These are phyloP conservation scores for Accipiter minullus DNA, from an alignment of 2,797 vertebrate genomes.

Conservation along the genomic window DNA sequence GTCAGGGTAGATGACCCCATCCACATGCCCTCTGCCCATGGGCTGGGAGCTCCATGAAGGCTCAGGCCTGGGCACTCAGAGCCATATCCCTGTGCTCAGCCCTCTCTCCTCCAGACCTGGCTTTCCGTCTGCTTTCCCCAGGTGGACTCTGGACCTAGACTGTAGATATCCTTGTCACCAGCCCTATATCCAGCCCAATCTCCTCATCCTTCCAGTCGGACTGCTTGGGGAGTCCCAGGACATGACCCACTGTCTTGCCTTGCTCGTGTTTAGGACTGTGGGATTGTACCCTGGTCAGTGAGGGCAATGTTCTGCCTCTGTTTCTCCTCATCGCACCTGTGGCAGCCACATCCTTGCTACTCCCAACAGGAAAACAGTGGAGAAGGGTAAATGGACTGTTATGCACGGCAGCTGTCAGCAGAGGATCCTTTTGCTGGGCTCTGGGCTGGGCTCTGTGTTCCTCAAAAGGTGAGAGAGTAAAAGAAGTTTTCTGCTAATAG, in stretches of 20 bases:
- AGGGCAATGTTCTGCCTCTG: background rate
- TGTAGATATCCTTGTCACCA: background rate
- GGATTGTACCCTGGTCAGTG: background rate
- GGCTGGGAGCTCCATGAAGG: background rate
- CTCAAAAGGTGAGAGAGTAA: background rate
- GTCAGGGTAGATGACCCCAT: background rate
- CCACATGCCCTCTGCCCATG: rapidly evolving
- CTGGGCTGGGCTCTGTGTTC: background rate
- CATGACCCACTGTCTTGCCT: background rate
- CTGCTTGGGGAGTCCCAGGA: no score
- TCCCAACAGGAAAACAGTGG: background rate
- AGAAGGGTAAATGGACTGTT: background rate
- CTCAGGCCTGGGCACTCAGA: background rate
- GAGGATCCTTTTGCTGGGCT: background rate
- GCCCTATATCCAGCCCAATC: background rate
- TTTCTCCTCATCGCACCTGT: background rate
- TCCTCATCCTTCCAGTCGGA: background rate
- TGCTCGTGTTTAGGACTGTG: background rate
- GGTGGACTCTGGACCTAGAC: background rate
- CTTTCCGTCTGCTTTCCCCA: background rate
- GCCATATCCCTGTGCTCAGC: background rate
- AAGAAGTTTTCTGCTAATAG: background rate
- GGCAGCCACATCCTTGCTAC: background rate
- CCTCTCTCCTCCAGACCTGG: background rate
- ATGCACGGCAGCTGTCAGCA: background rate